Evolutionary conservation across 2,113 vertebrate species (phyloP).

Genomic region (Chloebia gouldiae): DNA sequence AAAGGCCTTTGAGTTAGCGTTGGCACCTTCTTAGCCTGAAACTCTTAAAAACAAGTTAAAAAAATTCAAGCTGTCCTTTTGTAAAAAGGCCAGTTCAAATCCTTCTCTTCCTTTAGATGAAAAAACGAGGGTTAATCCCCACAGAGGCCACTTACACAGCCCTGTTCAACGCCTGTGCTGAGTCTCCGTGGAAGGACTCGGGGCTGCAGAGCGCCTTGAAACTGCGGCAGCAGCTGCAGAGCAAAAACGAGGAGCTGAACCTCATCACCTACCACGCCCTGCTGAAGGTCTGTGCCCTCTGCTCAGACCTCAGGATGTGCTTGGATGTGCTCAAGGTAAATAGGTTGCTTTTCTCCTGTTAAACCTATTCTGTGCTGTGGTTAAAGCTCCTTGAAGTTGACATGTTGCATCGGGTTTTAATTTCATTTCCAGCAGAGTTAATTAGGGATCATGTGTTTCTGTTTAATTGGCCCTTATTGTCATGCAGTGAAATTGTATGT

Average conservation of each 20-base stretch:
- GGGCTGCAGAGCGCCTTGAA: conserved; percentile 85
- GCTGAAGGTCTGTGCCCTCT: conserved; percentile 83
- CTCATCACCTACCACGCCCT: conserved; percentile 86
- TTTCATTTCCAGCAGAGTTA: not conserved
- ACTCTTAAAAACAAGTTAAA: not conserved
- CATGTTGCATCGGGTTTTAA: accelerated
- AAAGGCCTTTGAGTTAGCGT: accelerated
- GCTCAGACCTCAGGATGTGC: conserved; percentile 83
- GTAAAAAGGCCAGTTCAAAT: not conserved
- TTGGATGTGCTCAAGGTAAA: conserved; percentile 86
- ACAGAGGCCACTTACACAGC: conserved; percentile 89
- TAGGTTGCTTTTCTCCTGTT: accelerated
- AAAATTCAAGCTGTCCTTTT: not conserved
- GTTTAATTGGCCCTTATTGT: not conserved
- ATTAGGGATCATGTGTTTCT: not conserved
- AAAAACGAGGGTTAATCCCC: conserved; percentile 84
- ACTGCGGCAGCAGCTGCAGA: conserved; percentile 81
- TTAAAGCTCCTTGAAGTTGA: not conserved
- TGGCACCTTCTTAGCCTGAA: not conserved
- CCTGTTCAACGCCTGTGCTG: conserved; percentile 91
- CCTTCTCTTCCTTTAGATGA: conserved; percentile 80
- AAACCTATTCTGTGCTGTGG: not conserved
- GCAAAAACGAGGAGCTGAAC: conserved; percentile 79
- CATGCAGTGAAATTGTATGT: accelerated
- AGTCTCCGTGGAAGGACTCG: conserved; percentile 81